phyloP scores from a whole-genome alignment of 2,113 vertebrate genomes.

The Spea multiplicata region DNA sequence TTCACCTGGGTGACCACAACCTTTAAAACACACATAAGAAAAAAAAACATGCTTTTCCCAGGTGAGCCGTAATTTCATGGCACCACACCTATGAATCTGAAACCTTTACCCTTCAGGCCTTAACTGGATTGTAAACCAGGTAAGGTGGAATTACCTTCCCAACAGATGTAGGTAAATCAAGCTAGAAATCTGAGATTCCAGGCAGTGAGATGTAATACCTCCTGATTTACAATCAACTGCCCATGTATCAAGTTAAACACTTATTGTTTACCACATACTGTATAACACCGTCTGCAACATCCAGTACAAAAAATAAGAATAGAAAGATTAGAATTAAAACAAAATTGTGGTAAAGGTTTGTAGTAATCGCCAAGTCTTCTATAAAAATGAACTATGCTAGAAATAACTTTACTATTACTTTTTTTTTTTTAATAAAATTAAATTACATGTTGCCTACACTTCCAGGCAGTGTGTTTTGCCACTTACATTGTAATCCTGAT shows the following conservation, averaged over 20 bases:
- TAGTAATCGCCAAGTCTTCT: no score
- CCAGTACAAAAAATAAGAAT: no score
- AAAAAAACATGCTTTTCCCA: constrained; percentile 29
- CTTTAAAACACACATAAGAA: constrained; percentile 19
- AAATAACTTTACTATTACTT: no score
- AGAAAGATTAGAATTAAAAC: no score
- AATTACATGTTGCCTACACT: no score
- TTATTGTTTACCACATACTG: constrained; percentile 1
- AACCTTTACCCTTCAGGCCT: constrained; percentile 46
- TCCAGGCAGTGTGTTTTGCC: no score
- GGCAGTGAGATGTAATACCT: constrained; percentile 33
- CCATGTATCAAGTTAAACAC: constrained; percentile 32
- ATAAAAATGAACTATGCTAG: no score
- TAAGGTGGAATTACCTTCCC: constrained; percentile 36
- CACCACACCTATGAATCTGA: constrained; percentile 46
- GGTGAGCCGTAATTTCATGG: constrained; percentile 22
- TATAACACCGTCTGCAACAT: not conserved
- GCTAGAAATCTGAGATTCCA: constrained; percentile 36
- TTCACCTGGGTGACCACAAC: constrained; percentile 14
- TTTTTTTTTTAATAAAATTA: no score
- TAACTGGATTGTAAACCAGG: constrained; percentile 22
- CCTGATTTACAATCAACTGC: constrained; percentile 28
- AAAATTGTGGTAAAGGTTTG: not conserved
- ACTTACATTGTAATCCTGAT: no score
- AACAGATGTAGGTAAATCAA: constrained; percentile 42